Base-by-base conservation (phyloP, 2,113 vertebrate genomes). In the Sebastes schlegelii region DNA sequence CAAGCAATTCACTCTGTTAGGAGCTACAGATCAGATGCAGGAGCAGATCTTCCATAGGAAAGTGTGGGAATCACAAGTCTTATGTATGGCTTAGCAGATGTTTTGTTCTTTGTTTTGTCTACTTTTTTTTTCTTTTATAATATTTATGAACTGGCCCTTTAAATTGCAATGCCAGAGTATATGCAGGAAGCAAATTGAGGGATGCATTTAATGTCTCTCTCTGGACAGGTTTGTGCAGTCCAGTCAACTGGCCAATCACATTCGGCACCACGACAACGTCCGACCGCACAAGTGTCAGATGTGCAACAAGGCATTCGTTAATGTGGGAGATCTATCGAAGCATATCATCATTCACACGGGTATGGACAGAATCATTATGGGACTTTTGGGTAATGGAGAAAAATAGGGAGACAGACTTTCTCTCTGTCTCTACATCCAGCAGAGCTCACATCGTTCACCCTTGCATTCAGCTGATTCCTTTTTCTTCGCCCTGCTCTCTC, bases 301-400 rank as follows among this genome's bases (percentile, higher is more conserved):
- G 87, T 99, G 98, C 86, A 97, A 95, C 95, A 99, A 99, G 86
- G 98, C 98, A 8, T 99, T 99, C 0, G 98, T 99, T 88, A 99
- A 99, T 0, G 97, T 99, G 61, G 98, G 98, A 0, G 98, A 99
- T 84, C 96, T 99, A 69, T 98, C 98, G 42, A 99, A 99, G 89
- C 98, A 99, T 88, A 97, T 99, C 91, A 99, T 99, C 84, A 98
- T 99, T 90, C 98, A 99, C 94, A 99, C 98, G 0, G 98, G 98
- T 98, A 93, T 51, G 66, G 42, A 60, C 42, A 42, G 7, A 70
- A 57, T 10, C 3, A 26, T 54, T 17, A 21, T 55, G 5, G 16
- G 34, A 40, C 26, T 71, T 23, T 0, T 4, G 1, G 3, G 6
- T 42, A 12, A 21, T n/a, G n/a, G 13, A 48, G 8, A 16, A 42